Evolutionary conservation across 2,888 invertebrate species (phyloP).

Genomic region (Cantharis nigra): DNA sequence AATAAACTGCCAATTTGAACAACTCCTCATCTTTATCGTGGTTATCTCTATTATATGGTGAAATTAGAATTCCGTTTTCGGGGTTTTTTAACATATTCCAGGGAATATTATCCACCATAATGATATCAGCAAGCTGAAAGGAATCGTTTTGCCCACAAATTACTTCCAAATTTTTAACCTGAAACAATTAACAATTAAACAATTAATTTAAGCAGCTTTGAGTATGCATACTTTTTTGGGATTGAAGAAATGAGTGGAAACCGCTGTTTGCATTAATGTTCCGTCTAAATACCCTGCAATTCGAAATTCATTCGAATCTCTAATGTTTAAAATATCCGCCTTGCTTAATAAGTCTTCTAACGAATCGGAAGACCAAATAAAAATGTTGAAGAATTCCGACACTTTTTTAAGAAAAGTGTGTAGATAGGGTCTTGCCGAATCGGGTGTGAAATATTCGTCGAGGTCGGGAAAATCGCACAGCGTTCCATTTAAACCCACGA

Average conservation of each 20-base stretch:
- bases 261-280: not conserved
- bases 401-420: not conserved
- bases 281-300: not conserved
- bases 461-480: not conserved
- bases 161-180: not conserved
- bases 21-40: not conserved
- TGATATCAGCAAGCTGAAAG: not conserved
- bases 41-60: not conserved
- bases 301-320: not conserved
- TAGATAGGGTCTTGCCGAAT: not conserved
- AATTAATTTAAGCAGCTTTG: too few species aligned
- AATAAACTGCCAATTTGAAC: not conserved
- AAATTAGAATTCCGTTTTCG: not conserved
- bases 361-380: not conserved
- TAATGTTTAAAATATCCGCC: not conserved
- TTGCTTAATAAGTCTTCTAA: not conserved
- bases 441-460: not conserved
- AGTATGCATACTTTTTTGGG: not conserved
- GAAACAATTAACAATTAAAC: too few species aligned
- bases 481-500: not conserved
- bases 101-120: not conserved
- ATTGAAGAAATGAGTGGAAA: not conserved
- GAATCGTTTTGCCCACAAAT: not conserved
- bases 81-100: not conserved
- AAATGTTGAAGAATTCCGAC: not conserved